Percentiles rank a stretch among this genome's conserved stretches.
phyloP scores from a whole-genome alignment of 2,113 vertebrate species.

The Vimba vimba region DNA sequence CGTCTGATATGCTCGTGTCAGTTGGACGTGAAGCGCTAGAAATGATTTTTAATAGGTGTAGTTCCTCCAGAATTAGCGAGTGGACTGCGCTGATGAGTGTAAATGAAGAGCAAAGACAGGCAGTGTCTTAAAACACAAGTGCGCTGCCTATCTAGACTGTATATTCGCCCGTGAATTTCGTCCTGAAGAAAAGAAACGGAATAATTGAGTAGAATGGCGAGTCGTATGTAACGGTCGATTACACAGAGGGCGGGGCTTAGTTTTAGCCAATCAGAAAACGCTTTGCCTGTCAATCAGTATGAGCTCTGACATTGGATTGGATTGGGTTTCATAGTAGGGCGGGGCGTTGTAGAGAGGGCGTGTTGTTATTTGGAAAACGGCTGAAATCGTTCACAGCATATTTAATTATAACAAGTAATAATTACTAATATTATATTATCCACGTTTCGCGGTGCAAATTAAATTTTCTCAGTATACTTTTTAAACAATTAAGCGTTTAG shows the following conservation, averaged over 20 bases:
- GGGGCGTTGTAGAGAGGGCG: background rate
- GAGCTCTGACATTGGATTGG: background rate
- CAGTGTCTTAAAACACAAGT: background rate
- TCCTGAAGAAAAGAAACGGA: background rate
- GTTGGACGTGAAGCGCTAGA: background rate
- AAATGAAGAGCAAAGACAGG: background rate
- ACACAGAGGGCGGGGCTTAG: background rate
- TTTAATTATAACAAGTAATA: background rate
- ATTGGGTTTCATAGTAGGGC: background rate
- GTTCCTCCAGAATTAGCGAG: slow-evolving; percentile 11
- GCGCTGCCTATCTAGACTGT: background rate
- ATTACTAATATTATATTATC: no score
- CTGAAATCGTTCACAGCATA: no score
- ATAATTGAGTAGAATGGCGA: background rate
- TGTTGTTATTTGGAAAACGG: no score
- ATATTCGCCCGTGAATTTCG: background rate
- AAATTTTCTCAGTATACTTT: background rate
- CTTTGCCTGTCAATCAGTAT: background rate
- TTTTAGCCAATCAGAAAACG: background rate
- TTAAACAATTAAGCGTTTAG: background rate
- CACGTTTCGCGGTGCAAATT: no score
- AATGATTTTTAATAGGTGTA: background rate
- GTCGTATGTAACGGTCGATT: rapidly evolving
- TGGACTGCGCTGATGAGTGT: background rate
- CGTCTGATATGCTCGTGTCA: background rate